phyloP scores from a whole-genome alignment of 2,888 invertebrate genomes.

The Phlogophora meticulosa region DNA sequence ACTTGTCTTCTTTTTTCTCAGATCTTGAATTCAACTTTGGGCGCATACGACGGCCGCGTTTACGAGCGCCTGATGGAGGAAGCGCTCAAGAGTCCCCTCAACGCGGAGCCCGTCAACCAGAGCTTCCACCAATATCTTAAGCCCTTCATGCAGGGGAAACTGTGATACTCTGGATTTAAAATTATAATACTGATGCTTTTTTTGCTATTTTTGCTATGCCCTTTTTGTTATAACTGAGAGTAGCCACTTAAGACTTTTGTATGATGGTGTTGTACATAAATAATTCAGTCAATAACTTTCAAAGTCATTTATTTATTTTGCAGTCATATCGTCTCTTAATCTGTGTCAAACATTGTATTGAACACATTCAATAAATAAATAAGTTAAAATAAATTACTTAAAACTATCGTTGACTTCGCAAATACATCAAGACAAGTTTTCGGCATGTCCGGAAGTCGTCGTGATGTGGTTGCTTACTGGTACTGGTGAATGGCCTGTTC shows the following conservation, averaged over 20 bases:
- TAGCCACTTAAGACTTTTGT: no score
- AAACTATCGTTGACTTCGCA: slow-evolving; percentile 74
- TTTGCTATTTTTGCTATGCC: no score
- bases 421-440: slow-evolving; percentile 88
- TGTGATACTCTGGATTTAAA: slow-evolving; percentile 82
- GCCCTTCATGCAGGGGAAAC: slow-evolving; percentile 94
- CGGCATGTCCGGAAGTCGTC: slow-evolving; percentile 78
- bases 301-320: slow-evolving; percentile 51
- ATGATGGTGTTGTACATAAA: slow-evolving; percentile 39
- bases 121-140: slow-evolving; percentile 94
- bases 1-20: slow-evolving; percentile 51
- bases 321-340: slow-evolving; percentile 30
- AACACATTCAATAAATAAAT: slow-evolving; percentile 62
- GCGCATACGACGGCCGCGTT: slow-evolving; percentile 95
- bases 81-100: slow-evolving; percentile 95
- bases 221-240: neutral
- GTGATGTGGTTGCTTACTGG: slow-evolving; percentile 81
- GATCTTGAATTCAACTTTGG: slow-evolving; percentile 93
- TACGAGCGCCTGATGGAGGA: slow-evolving; percentile 95
- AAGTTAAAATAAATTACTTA: slow-evolving; percentile 69
- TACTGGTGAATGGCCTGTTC: slow-evolving; percentile 56
- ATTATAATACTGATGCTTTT: neutral
- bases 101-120: slow-evolving; percentile 94
- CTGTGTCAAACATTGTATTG: slow-evolving; percentile 31
- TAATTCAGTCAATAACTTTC: slow-evolving; percentile 36